These are phyloP conservation scores for Leptinotarsa peninsularis DNA, from an alignment of 2,888 invertebrate genomes.

Conservation along the genomic window DNA sequence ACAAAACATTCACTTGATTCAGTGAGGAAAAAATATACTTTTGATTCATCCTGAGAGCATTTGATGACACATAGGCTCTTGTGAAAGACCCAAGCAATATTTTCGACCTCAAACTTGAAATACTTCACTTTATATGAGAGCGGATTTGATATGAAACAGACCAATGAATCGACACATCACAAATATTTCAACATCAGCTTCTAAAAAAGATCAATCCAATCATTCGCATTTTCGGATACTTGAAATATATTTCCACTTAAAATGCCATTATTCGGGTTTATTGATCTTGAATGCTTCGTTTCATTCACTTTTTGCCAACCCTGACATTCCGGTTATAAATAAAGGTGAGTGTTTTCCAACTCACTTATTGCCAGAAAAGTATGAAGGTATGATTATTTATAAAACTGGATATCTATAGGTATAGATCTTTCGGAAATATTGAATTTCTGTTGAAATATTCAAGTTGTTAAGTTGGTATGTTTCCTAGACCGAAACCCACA, in stretches of 20 bases:
- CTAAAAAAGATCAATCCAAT: slow-evolving; percentile 5
- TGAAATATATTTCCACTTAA: neutral
- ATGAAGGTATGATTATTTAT: neutral
- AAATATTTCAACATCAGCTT: slow-evolving; percentile 1
- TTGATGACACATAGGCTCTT: neutral
- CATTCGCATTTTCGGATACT: slow-evolving; percentile 1
- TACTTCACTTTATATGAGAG: neutral
- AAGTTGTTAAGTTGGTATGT: too few species aligned
- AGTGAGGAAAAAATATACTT: too few species aligned
- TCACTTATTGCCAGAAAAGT: neutral
- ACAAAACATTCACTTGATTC: too few species aligned
- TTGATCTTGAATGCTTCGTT: neutral
- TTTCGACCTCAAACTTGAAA: neutral
- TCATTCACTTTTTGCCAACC: neutral
- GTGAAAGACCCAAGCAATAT: neutral
- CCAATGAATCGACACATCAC: slow-evolving; percentile 10
- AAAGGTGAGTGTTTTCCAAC: slow-evolving; percentile 6
- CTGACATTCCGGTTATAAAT: slow-evolving; percentile 12
- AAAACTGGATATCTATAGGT: neutral
- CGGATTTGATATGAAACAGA: neutral
- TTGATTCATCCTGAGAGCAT: too few species aligned
- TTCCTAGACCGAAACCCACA: too few species aligned
- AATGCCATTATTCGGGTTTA: slow-evolving; percentile 7
- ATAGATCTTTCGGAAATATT: too few species aligned
- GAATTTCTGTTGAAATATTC: too few species aligned